phyloP scores from a whole-genome alignment of 2,888 invertebrate species.

The Tinea trinotella region DNA sequence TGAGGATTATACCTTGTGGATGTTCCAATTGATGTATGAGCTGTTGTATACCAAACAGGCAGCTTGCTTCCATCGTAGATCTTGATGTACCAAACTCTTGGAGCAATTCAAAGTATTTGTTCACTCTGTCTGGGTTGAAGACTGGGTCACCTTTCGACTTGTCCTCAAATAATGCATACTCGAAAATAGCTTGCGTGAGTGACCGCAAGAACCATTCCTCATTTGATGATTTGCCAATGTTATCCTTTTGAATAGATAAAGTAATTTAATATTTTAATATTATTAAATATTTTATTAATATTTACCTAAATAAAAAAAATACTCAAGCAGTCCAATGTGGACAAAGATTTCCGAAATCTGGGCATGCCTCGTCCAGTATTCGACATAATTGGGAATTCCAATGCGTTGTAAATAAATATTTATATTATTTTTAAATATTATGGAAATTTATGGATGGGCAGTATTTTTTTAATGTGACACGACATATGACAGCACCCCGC shows the following conservation, averaged over 20 bases:
- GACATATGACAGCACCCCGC: too few species aligned
- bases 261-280: too few species aligned
- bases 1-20: slow-evolving; percentile 73
- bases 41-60: slow-evolving; percentile 87
- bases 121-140: slow-evolving; percentile 59
- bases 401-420: too few species aligned
- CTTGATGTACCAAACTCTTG: slow-evolving; percentile 80
- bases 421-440: too few species aligned
- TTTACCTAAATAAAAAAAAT: too few species aligned
- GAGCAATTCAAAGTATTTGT: slow-evolving; percentile 70
- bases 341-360: too few species aligned
- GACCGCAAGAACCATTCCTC: slow-evolving; percentile 81
- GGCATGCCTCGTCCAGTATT: too few species aligned
- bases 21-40: slow-evolving; percentile 84
- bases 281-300: too few species aligned
- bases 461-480: too few species aligned
- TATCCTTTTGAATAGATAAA: slow-evolving; percentile 61
- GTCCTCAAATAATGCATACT: slow-evolving; percentile 74
- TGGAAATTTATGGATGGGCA: too few species aligned
- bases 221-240: slow-evolving; percentile 74
- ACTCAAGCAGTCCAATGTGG: too few species aligned
- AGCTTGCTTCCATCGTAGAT: slow-evolving; percentile 82
- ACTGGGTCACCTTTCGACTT: slow-evolving; percentile 61
- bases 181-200: slow-evolving; percentile 80
- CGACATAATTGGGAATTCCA: too few species aligned